Base-by-base conservation (phyloP, 37 sponge, comb jelly and placozoan species). In the Agelas oroides region DNA sequence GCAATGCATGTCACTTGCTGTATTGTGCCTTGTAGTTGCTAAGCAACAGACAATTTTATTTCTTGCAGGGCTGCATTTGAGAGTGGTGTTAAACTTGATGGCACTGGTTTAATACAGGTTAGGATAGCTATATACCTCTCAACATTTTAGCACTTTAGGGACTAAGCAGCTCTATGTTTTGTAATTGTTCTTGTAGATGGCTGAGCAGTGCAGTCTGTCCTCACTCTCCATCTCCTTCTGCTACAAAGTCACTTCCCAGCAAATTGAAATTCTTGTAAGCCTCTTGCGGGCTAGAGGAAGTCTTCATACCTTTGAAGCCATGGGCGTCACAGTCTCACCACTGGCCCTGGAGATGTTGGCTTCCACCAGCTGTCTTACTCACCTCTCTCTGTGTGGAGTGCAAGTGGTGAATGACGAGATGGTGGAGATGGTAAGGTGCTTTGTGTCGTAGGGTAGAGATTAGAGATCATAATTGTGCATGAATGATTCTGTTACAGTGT, bases 41-140 rank as follows among this genome's bases (percentile, higher is more conserved):
- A n/a, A n/a, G n/a, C n/a, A n/a, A n/a, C n/a, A n/a, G n/a, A n/a
- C n/a, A n/a, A n/a, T n/a, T n/a, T n/a, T n/a, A n/a, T n/a, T n/a
- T n/a, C n/a, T n/a, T n/a, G n/a, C 41, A 93, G 94, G 57, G 94
- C 65, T 33, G 58, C 27, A 13, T 86, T 93, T 82, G 94, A 93
- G 28, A 82, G 83, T 33, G 83, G 89, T 77, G 75, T 83, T 31
- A 58, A 33, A 39, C 78, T 93, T 13, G 71, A 86, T 83, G 94
- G 94, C 0, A 62, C 70, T 46, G 94, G 94, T 39, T 53, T 93
- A 23, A 23, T 77, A 11, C 71, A 82, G 77, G 94, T 93, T 37
- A 74, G 61, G n/a, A n/a, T 65, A 40, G 25, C 39, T 38, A 54
- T 31, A 46, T 53, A 13, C 23, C 52, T 31, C 37, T 23, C n/a